Conservation (phyloP, 2,797 vertebrate species). For the Lagorchestes hirsutus region DNA sequence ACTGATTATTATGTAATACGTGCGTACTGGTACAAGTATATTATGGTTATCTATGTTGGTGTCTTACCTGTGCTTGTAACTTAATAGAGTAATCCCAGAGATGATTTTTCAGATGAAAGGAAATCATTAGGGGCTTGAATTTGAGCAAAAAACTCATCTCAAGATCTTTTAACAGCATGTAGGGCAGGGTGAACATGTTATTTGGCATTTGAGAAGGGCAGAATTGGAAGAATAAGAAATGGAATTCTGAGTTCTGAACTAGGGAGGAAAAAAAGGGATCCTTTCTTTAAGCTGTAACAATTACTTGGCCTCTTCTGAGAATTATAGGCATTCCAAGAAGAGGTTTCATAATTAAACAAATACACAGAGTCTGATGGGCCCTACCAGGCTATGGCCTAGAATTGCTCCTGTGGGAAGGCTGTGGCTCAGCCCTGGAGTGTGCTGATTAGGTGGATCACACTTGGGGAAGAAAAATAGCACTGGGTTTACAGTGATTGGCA, state of each 20-base stretch:
- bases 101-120: constrained; percentile 46
- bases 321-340: constrained; percentile 62
- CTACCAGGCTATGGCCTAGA: constrained; percentile 61
- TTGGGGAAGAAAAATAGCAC: constrained; percentile 38
- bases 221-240: constrained; percentile 64
- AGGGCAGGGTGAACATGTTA: constrained; percentile 62
- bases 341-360: constrained; percentile 69
- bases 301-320: constrained; percentile 73
- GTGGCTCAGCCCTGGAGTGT: constrained; percentile 36
- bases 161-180: constrained; percentile 5
- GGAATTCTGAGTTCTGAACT: constrained; percentile 30
- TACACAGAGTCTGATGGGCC: constrained; percentile 16
- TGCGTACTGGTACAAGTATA: background rate
- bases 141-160: constrained; percentile 34
- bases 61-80: constrained; percentile 24
- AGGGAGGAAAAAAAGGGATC: constrained; percentile 51
- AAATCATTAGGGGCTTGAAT: constrained; percentile 35
- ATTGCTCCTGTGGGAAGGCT: constrained; percentile 6
- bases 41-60: background rate
- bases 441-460: constrained; percentile 61
- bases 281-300: constrained; percentile 69
- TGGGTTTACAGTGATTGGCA: constrained; percentile 64
- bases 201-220: constrained; percentile 73
- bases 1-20: background rate
- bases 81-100: constrained; percentile 24